Conservation (phyloP, 2,888 invertebrate species). For the Cerastis leucographa region DNA sequence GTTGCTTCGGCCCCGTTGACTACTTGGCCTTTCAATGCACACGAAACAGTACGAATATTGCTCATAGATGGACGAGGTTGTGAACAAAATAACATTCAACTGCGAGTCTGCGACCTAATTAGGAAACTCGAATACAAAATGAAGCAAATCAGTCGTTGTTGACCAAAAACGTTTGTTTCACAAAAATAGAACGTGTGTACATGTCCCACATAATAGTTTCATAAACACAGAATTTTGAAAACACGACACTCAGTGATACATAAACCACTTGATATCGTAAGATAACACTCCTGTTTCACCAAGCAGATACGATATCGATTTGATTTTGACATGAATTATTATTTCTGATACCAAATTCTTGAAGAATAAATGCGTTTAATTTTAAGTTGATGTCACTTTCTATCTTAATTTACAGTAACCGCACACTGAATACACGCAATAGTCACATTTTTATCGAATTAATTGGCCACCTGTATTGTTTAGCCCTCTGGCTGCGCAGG, state of each 20-base stretch:
- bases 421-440: conserved; percentile 69
- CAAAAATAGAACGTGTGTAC: conserved; percentile 25
- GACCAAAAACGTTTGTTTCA: conserved; percentile 6
- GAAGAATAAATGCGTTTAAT: conserved; percentile 41
- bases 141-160: conserved; percentile 26
- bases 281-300: conserved; percentile 68
- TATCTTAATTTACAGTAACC: conserved; percentile 61
- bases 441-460: conserved; percentile 61
- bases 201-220: conserved; percentile 34
- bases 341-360: conserved; percentile 26
- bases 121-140: conserved; percentile 34
- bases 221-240: conserved; percentile 48
- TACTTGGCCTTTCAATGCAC: conserved; percentile 73
- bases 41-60: conserved; percentile 66
- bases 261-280: conserved; percentile 63
- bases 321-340: conserved; percentile 58
- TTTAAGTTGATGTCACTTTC: conserved; percentile 65
- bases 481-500: conserved; percentile 89
- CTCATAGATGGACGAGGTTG: conserved; percentile 57
- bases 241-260: conserved; percentile 46
- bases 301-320: conserved; percentile 68
- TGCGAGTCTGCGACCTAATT: conserved; percentile 45
- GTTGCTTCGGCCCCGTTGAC: conserved; percentile 71
- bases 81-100: conserved; percentile 47
- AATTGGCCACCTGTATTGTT: conserved; percentile 87